These are phyloP conservation scores for Sminthurinus aureus DNA, from an alignment of 2,888 invertebrate genomes.

Conservation along the genomic window DNA sequence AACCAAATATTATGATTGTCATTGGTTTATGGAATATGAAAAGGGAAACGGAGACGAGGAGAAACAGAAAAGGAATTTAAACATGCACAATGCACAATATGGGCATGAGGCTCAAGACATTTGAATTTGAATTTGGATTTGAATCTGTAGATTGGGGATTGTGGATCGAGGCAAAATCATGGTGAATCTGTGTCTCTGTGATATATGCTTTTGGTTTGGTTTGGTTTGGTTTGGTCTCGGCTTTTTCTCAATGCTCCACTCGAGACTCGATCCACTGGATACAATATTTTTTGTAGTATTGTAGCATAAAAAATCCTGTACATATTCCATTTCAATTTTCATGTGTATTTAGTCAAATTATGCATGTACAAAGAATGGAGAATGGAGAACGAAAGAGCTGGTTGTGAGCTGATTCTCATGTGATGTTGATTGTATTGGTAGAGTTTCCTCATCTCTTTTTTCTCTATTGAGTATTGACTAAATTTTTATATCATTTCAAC, in stretches of 20 bases:
- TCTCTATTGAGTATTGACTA: background rate
- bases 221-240: background rate
- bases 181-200: background rate
- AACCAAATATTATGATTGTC: conserved; percentile 49
- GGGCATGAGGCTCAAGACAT: background rate
- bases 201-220: background rate
- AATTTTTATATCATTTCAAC: too few species aligned
- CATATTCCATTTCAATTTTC: conserved; percentile 37
- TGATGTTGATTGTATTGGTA: too few species aligned
- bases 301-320: background rate
- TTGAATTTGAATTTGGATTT: background rate
- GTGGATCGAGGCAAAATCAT: background rate
- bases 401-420: too few species aligned
- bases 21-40: conserved; percentile 36
- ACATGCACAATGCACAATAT: background rate
- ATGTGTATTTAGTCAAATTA: conserved; percentile 27
- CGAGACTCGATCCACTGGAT: background rate
- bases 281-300: background rate
- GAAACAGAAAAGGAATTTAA: background rate
- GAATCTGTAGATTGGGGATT: background rate
- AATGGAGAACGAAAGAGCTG: too few species aligned
- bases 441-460: too few species aligned
- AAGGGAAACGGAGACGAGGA: background rate
- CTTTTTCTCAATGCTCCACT: background rate
- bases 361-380: background rate